Base-by-base conservation (phyloP, 2,888 invertebrate genomes). In the Lasius platythorax region DNA sequence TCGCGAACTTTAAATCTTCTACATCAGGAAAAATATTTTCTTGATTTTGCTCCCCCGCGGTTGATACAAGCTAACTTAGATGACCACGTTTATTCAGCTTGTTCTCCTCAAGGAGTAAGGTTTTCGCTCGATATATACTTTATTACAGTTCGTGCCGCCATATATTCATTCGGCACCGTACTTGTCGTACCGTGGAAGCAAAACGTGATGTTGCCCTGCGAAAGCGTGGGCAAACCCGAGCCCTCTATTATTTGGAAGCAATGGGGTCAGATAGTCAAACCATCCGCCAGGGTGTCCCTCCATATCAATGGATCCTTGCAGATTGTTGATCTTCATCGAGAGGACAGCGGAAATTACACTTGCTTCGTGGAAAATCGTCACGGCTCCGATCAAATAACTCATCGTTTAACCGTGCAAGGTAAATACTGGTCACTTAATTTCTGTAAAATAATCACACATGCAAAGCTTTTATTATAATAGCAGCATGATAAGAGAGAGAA, bases 331-430 rank as follows among this genome's bases (percentile, higher is more conserved):
- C 95, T 97, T 5, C 98, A 98, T 94, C 97, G 97, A 89, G 96
- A 97, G 33, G 98, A 99, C 95, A 97, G 97, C 90, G 98, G 98
- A 18, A 98, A 98, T 95, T 99, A 98, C 95, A 98, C 98, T 0
- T 99, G 99, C 93, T 96, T 96, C 53, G 98, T 98, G 0, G 98
- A 98, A 93, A 99, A 99, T 94, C 96, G 96, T 12, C 97, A 98
- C 95, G 98, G 98, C 2, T 96, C 96, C 81, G 98, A 98, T 95
- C 97, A 97, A 91, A 98, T 98, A 85, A 96, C 97, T 0, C 98
- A 98, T 94, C 96, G 96, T 83, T 96, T 98, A 33, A 97, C 95
- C 84, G 95, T 96, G 53, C 95, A 95, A 95, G 95, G 96, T 95
- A 90, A 56, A 53, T 6, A 18, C 37, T 50, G 15, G 18, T 67